Evolutionary conservation across 1,140 invertebrate species (phyloP), one percentile per base, ranked within the genome.

Genomic region (Drepana arcuata): DNA sequence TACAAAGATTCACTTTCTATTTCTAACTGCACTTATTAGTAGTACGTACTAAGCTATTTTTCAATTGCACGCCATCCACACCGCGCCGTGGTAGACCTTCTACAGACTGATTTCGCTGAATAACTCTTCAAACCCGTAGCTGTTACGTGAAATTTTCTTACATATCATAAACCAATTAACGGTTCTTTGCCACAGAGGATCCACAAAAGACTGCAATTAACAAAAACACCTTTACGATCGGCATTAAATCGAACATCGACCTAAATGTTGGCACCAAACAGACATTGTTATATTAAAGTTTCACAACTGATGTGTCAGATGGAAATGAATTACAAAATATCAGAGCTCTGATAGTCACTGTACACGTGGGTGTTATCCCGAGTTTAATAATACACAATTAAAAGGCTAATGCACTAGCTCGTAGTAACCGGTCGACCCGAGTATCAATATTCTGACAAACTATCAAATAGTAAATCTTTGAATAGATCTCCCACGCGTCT

Each of bases 401-500:
- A 63, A 55, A 61, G 53, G 48, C 45, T 56, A 58, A 54, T 50
- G 50, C 43, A 50, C 55, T 54, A n/a, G n/a, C n/a, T n/a, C n/a
- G n/a, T n/a, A n/a, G n/a, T n/a, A n/a, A n/a, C n/a, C n/a, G n/a
- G 13, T 33, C 35, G 38, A 47, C 36, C 25, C 41, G 43, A 45
- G 5, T 28, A 51, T 51, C 36, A 30, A 53, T 53, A 38, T 28
- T 35, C 35, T 52, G 41, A 56, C 46, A 56, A 50, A 56, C 14
- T 50, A 47, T 57, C 37, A 45, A 38, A 48, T 53, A 34, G 37
- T 41, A 52, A 57, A 43, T 43, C 52, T 46, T 38, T 46, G 40
- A 47, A 52, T 42, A 41, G 27, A 41, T 32, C 43, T 36, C 58
- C 61, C 58, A 68, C 61, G 53, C 53, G 40, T 34, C 54, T 33